These are phyloP conservation scores for Lethrus apterus DNA, from an alignment of 1,140 invertebrate species.

Conservation along the genomic window DNA sequence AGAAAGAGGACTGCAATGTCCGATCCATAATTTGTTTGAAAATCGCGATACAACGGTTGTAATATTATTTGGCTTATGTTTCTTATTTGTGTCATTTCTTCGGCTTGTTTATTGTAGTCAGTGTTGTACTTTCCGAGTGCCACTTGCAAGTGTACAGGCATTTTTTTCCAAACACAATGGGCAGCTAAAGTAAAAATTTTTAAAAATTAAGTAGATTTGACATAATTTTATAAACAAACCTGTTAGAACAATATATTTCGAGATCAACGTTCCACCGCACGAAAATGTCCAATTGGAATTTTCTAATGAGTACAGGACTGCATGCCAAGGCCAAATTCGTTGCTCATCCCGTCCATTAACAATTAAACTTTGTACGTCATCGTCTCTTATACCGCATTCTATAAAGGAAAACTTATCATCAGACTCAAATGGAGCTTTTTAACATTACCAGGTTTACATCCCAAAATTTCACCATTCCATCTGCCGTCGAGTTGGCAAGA, in stretches of 20 bases:
- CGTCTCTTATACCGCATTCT: conserved; percentile 26
- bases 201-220: conserved; percentile 15
- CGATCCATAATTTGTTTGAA: conserved; percentile 43
- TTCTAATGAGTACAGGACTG: conserved; percentile 37
- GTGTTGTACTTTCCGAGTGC: conserved; percentile 37
- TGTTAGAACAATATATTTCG: conserved; percentile 40
- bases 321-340: conserved; percentile 39
- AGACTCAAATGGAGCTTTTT: not conserved
- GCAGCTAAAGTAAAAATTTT: conserved; percentile 28
- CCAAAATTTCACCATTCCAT: conserved; percentile 38
- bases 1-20: conserved; percentile 43
- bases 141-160: conserved; percentile 33
- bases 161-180: conserved; percentile 43
- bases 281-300: conserved; percentile 40
- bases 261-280: conserved; percentile 42
- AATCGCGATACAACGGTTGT: conserved; percentile 41
- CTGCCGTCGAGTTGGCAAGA: conserved; percentile 40
- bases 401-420: conserved; percentile 19
- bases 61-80: conserved; percentile 34
- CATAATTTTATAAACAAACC: conserved; percentile 17
- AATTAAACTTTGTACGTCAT: conserved; percentile 33
- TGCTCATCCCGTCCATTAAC: conserved; percentile 35
- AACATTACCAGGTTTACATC: conserved; percentile 34
- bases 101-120: conserved; percentile 29
- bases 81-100: conserved; percentile 34